Evolutionary conservation across 2,888 invertebrate genomes (phyloP), one percentile per base, ranked within the genome.

Genomic region (Cheilosia scutellata): DNA sequence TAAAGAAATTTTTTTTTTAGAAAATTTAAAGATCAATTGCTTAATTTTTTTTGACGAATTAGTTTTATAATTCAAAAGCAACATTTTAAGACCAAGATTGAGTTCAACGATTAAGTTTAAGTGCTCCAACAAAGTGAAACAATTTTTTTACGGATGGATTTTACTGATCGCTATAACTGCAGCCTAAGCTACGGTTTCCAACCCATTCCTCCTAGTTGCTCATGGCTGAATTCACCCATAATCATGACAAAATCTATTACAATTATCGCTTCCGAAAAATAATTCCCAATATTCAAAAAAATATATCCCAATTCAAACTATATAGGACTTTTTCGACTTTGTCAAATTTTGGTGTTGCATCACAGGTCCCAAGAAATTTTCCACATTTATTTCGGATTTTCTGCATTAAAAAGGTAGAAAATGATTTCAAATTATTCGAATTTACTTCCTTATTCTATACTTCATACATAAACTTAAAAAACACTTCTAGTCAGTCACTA

Each of bases 311-410:
- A 25, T 68, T 53, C 31, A 4, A 4, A 55, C 4, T n/a, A 55
- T n/a, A 47, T 9, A n/a, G 74, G 47, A 66, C 16, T 70, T 58
- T 57, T 53, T 83, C 71, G 75, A 82, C 49, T 79, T 87, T 87
- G 83, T 83, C 86, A 78, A 84, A 60, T 87, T 74, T 89, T 87
- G 87, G 89, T 89, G 89, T 90, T 90, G 90, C 90, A 90, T 90
- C 91, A 90, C 90, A 89, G 78, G 62, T 88, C 87, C 57, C 60
- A 44, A 29, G 66, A 76, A 82, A 68, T 76, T 71, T 82, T 79
- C n/a, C 49, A 68, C 44, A 57, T 47, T 53, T 68, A 49, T 68
- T 57, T 42, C 40, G 37, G 65, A 60, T 72, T 72, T 31, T 49
- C 20, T 40, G 4, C 44, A 31, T 29, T 40, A 75, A 71, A 53